These are phyloP conservation scores for Artemia sinica DNA, from an alignment of 2,888 invertebrate genomes.

Conservation along the genomic window DNA sequence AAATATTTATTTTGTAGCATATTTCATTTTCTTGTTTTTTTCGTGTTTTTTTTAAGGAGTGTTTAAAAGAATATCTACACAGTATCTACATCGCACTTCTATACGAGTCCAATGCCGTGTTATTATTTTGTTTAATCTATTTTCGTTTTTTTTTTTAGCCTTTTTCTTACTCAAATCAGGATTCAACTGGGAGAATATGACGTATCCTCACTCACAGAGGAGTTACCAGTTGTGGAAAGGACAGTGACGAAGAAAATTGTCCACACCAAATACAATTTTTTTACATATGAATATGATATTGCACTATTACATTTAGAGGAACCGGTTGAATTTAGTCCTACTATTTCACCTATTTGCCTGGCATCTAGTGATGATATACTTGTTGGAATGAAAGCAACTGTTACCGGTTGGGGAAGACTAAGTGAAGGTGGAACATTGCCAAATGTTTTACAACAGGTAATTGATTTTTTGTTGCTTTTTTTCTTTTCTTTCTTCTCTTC, in stretches of 20 bases:
- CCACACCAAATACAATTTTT: conserved; percentile 84
- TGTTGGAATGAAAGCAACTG: conserved; percentile 76
- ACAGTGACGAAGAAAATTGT: conserved; percentile 67
- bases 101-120: background rate
- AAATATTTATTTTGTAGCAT: too few relatives aligned
- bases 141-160: conserved; percentile 37
- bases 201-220: conserved; percentile 68
- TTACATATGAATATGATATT: conserved; percentile 80
- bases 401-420: conserved; percentile 66
- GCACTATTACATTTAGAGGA: conserved; percentile 69
- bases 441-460: conserved; percentile 67
- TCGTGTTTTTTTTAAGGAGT: too few relatives aligned
- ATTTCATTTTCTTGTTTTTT: too few relatives aligned
- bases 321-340: conserved; percentile 59
- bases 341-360: conserved; percentile 74
- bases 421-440: conserved; percentile 76
- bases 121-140: conserved; percentile 25
- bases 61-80: too few relatives aligned
- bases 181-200: conserved; percentile 84
- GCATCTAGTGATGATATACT: conserved; percentile 70
- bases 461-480: conserved; percentile 24
- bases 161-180: conserved; percentile 72
- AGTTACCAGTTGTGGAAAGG: conserved; percentile 64
- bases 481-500: too few relatives aligned
- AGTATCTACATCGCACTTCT: background rate